Evolutionary conservation across 2,113 vertebrate species (phyloP).

Genomic region (Solea senegalensis): DNA sequence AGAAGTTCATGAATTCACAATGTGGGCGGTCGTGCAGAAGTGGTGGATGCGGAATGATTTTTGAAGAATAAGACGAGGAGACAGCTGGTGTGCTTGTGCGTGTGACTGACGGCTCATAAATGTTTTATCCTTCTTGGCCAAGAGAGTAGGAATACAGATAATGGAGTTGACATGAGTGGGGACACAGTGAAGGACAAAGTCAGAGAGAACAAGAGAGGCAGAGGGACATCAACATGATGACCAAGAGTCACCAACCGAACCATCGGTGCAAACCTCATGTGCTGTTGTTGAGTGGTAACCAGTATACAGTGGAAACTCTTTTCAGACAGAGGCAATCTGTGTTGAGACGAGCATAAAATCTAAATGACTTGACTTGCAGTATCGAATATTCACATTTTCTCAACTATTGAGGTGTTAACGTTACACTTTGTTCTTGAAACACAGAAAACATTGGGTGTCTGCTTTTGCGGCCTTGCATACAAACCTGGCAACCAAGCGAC

Average conservation of each 20-base stretch:
- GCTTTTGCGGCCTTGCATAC: no score
- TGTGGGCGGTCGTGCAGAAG: constrained; percentile 49
- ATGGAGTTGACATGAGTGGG: constrained; percentile 7
- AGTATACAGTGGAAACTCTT: no score
- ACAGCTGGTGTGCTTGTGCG: constrained; percentile 48
- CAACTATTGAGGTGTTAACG: no score
- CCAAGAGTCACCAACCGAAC: neutral
- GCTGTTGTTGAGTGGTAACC: neutral
- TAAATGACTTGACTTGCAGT: no score
- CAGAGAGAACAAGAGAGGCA: neutral
- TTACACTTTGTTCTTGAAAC: no score
- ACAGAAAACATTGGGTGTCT: no score
- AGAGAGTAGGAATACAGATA: constrained; percentile 15
- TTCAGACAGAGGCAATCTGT: no score
- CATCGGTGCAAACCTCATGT: neutral
- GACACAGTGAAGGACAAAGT: neutral
- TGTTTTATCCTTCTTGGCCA: constrained; percentile 53
- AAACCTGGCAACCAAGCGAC: no score
- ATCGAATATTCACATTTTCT: no score
- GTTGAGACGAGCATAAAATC: no score
- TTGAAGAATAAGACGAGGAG: constrained; percentile 29
- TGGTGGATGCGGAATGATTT: constrained; percentile 32
- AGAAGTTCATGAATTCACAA: constrained; percentile 66
- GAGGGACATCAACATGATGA: neutral
- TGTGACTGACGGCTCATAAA: constrained; percentile 49